Percentiles rank a stretch among this genome's conserved stretches.
phyloP scores from a whole-genome alignment of 2,888 invertebrate species.

The Pollenia amentaria region DNA sequence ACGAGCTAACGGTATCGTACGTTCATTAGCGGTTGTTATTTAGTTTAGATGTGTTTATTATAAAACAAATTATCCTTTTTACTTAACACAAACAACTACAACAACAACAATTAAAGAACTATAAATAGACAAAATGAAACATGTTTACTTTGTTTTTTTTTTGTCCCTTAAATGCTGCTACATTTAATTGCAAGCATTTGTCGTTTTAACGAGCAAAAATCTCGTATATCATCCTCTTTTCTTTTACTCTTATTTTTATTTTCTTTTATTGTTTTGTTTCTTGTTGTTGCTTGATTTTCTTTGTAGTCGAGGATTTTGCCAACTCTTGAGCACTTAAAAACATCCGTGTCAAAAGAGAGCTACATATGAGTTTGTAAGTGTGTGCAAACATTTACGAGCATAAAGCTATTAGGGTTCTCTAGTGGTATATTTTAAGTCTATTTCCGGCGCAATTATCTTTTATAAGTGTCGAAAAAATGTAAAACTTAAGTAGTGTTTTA shows the following conservation, averaged over 20 bases:
- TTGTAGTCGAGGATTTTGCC: constrained; percentile 48
- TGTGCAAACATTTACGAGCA: constrained; percentile 15
- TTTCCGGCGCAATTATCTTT: constrained; percentile 72
- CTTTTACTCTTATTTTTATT: constrained; percentile 1
- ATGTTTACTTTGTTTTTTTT: constrained; percentile 48
- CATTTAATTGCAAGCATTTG: constrained; percentile 73
- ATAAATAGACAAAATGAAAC: constrained; percentile 26
- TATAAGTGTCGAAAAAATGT: constrained; percentile 59
- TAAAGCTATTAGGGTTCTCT: constrained; percentile 73
- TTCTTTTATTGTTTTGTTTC: not conserved
- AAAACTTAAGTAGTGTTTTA: constrained; percentile 55
- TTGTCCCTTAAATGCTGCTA: constrained; percentile 45
- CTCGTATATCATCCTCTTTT: constrained; percentile 40
- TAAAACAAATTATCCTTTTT: constrained; percentile 73
- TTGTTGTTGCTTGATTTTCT: constrained; percentile 1
- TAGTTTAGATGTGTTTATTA: constrained; percentile 66
- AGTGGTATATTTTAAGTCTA: constrained; percentile 74
- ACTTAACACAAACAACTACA: constrained; percentile 10
- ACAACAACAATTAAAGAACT: constrained; percentile 28
- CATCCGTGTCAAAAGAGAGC: constrained; percentile 72
- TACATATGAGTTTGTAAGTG: constrained; percentile 27
- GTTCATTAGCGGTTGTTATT: constrained; percentile 72
- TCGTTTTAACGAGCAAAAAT: constrained; percentile 73
- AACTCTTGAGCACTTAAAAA: constrained; percentile 69
- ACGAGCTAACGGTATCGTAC: not conserved